Conservation (phyloP, 2,797 vertebrate genomes). For the Sardinella longiceps region DNA sequence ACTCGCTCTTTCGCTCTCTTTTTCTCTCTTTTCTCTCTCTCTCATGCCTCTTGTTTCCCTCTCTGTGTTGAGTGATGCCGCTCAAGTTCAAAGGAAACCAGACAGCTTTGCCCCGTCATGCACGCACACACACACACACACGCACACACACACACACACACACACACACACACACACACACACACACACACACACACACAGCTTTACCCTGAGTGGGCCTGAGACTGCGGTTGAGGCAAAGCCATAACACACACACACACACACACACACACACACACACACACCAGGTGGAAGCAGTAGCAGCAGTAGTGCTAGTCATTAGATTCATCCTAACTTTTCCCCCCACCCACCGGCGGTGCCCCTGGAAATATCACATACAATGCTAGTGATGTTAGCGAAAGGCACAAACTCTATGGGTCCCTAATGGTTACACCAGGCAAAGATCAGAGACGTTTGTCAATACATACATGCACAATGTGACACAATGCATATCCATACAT, state of each 20-base stretch:
- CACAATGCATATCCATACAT: no score
- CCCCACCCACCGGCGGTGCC: no score
- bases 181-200: background rate
- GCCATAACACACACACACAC: no score
- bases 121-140: constrained; percentile 28
- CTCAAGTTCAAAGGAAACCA: constrained; percentile 46
- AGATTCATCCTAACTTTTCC: no score
- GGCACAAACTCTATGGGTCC: background rate
- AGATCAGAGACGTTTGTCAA: background rate
- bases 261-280: no score
- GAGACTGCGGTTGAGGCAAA: no score
- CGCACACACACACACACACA: constrained; percentile 25
- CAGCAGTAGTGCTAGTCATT: no score
- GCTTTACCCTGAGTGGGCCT: background rate
- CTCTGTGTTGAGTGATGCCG: constrained; percentile 45
- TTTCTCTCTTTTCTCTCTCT: background rate
- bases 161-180: background rate
- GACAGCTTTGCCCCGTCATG: constrained; percentile 30
- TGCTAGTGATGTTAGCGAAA: no score
- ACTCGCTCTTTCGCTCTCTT: background rate
- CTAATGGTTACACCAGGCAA: background rate
- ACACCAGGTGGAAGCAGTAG: no score
- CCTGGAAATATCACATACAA: no score
- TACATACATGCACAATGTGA: no score
- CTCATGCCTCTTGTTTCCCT: background rate